Conservation (phyloP, 1,140 invertebrate species). For the Neodiprion virginianus region DNA sequence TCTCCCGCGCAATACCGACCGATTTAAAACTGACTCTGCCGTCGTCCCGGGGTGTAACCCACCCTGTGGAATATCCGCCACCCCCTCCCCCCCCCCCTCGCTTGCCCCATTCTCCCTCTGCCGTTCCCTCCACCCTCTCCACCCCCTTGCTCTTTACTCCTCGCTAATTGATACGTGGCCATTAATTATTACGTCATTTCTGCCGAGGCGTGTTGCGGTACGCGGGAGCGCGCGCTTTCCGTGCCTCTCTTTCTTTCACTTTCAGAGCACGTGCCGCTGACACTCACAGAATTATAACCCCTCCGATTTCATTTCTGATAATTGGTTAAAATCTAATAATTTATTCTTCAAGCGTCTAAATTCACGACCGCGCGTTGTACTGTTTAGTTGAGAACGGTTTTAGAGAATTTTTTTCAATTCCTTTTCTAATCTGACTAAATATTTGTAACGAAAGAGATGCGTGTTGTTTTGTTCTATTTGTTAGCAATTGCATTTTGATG, state of each 20-base stretch:
- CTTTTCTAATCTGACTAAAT: too few relatives aligned
- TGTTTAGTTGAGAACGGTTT: too few relatives aligned
- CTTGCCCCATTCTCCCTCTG: not conserved
- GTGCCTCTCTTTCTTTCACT: too few relatives aligned
- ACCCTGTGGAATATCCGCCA: too few relatives aligned
- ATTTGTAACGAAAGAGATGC: too few relatives aligned
- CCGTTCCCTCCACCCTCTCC: not conserved
- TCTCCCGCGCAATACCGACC: slow-evolving; percentile 25
- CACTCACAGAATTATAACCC: slow-evolving; percentile 30
- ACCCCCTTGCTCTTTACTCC: slow-evolving; percentile 35
- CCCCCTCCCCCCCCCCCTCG: not conserved
- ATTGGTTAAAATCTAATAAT: slow-evolving; percentile 27
- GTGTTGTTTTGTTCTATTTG: too few relatives aligned
- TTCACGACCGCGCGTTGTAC: too few relatives aligned
- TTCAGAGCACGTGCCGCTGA: slow-evolving; percentile 51
- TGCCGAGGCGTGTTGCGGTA: slow-evolving; percentile 49
- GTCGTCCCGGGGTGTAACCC: slow-evolving; percentile 29
- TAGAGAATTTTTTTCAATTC: too few relatives aligned
- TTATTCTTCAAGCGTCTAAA: slow-evolving; percentile 37
- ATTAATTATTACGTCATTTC: slow-evolving; percentile 63
- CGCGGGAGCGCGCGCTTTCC: slow-evolving; percentile 30
- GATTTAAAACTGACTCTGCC: slow-evolving; percentile 52
- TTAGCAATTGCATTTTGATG: too few relatives aligned
- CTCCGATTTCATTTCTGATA: slow-evolving; percentile 18
- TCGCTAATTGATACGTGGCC: slow-evolving; percentile 59